These are phyloP conservation scores for Passerculus sandwichensis DNA, from an alignment of 2,797 vertebrate species.

Conservation along the genomic window DNA sequence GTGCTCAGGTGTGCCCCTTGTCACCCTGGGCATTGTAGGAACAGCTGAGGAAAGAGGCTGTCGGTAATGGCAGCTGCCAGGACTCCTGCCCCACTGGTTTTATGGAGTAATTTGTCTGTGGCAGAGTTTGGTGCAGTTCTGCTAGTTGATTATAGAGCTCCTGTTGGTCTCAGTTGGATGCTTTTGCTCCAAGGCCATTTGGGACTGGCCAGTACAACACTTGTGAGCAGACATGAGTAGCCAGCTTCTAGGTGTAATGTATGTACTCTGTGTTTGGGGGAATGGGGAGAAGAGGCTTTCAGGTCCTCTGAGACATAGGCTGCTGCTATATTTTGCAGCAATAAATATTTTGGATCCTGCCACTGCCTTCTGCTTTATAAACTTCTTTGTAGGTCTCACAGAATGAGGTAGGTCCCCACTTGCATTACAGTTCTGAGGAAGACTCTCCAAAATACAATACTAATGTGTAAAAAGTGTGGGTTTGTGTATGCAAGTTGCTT, in stretches of 20 bases:
- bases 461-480: background rate
- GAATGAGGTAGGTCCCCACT: background rate
- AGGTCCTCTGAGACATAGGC: background rate
- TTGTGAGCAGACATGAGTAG: background rate
- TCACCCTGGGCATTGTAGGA: background rate
- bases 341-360: background rate
- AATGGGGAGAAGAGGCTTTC: background rate
- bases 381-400: background rate
- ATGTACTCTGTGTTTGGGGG: background rate
- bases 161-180: background rate
- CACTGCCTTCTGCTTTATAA: background rate
- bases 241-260: accelerated
- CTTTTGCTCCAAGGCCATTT: background rate
- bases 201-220: background rate
- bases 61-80: background rate
- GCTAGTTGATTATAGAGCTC: background rate
- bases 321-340: background rate
- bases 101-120: background rate
- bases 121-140: background rate
- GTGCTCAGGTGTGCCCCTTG: background rate
- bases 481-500: background rate
- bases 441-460: background rate
- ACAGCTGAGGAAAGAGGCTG: background rate
- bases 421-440: background rate
- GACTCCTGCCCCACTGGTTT: background rate